Evolutionary conservation across 2,888 invertebrate species (phyloP).

Genomic region (Mylabris sibirica): DNA sequence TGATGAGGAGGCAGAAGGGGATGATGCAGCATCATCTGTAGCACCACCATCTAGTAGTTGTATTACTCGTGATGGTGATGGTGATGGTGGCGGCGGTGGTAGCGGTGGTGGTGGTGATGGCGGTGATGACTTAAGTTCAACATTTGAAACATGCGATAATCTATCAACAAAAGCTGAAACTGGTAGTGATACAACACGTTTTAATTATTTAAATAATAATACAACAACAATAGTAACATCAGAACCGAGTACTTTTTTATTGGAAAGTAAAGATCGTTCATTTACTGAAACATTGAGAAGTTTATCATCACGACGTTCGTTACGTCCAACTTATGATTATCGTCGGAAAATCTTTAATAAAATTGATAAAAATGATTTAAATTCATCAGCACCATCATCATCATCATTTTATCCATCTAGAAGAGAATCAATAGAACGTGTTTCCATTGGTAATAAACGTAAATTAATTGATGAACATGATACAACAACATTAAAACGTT

Average conservation of each 20-base stretch:
- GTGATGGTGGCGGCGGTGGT: not conserved
- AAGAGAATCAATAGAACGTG: constrained; percentile 41
- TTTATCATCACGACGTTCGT: constrained; percentile 46
- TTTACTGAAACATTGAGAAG: constrained; percentile 48
- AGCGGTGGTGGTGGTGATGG: not conserved
- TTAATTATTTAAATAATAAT: constrained; percentile 44
- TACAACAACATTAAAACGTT: constrained; percentile 43
- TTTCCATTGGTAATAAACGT: constrained; percentile 48
- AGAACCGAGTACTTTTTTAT: constrained; percentile 44
- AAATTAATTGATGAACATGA: constrained; percentile 49
- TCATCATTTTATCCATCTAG: constrained; percentile 8
- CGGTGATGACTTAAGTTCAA: constrained; percentile 22
- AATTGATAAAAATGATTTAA: constrained; percentile 38
- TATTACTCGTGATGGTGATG: not conserved
- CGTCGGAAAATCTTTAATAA: constrained; percentile 41
- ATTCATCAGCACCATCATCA: constrained; percentile 19
- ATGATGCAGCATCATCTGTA: not conserved
- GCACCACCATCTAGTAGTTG: constrained; percentile 6
- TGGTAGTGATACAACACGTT: constrained; percentile 52
- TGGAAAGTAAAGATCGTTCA: constrained; percentile 45
- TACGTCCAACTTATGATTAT: constrained; percentile 45
- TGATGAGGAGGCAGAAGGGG: constrained; percentile 15
- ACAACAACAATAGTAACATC: constrained; percentile 21
- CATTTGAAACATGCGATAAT: constrained; percentile 38
- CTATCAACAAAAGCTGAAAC: constrained; percentile 51